Evolutionary conservation across 2,113 vertebrate genomes (phyloP).

Genomic region (Notechis scutatus): DNA sequence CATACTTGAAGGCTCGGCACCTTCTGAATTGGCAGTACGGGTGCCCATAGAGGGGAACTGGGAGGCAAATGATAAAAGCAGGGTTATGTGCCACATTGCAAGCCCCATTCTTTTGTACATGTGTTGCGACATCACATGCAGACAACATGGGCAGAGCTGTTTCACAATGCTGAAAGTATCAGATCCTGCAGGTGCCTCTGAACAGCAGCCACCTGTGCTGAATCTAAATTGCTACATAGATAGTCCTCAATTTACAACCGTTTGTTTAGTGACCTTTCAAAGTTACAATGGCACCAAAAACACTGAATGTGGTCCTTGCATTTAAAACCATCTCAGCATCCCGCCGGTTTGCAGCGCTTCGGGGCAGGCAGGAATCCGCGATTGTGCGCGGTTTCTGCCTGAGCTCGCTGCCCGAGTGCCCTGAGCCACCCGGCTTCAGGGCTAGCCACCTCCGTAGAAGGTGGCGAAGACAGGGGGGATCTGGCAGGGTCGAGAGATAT

Average conservation of each 20-base stretch:
- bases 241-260: neutral
- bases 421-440: too few relatives aligned
- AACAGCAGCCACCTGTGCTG: neutral
- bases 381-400: too few relatives aligned
- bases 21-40: neutral
- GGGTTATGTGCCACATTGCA: neutral
- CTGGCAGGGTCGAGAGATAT: too few relatives aligned
- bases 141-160: neutral
- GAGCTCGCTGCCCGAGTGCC: too few relatives aligned
- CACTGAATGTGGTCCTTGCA: neutral
- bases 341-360: too few relatives aligned
- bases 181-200: neutral
- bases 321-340: neutral
- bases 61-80: neutral
- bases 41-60: neutral
- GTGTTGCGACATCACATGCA: neutral
- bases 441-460: too few relatives aligned
- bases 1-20: neutral
- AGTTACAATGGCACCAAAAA: neutral
- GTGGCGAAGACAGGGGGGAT: too few relatives aligned
- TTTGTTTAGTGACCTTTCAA: neutral
- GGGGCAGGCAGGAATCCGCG: too few relatives aligned
- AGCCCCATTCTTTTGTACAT: neutral
- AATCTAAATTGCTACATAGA: neutral
- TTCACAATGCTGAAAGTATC: neutral